phyloP scores from a whole-genome alignment of 2,888 invertebrate genomes.

The Polylopha cassiicola region DNA sequence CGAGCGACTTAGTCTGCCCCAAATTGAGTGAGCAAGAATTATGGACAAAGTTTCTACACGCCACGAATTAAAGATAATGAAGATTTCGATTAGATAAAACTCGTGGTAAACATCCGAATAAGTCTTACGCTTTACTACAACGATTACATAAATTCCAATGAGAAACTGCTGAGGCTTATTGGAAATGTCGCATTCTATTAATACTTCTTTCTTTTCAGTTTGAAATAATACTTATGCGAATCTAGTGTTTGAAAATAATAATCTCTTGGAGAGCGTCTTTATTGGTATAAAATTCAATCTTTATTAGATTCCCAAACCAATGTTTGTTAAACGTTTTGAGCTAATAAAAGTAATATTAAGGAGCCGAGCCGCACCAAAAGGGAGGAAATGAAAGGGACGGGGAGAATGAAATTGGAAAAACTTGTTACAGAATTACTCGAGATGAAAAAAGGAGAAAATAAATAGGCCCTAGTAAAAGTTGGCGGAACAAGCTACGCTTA shows the following conservation, averaged over 20 bases:
- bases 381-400: conserved; percentile 73
- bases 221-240: too few relatives aligned
- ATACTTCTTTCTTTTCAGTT: conserved; percentile 6
- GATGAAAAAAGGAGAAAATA: conserved; percentile 66
- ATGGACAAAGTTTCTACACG: conserved; percentile 65
- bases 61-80: conserved; percentile 68
- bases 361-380: conserved; percentile 53
- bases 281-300: conserved; percentile 54
- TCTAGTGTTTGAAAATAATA: conserved; percentile 7
- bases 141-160: conserved; percentile 7
- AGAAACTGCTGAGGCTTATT: too few relatives aligned
- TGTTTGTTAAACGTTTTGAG: conserved; percentile 73
- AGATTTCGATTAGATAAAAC: conserved; percentile 62
- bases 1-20: conserved; percentile 58
- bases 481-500: conserved; percentile 42
- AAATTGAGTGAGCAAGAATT: conserved; percentile 70
- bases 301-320: conserved; percentile 67
- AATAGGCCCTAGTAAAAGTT: conserved; percentile 63
- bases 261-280: conserved; percentile 30
- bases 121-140: conserved; percentile 13
- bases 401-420: conserved; percentile 75
- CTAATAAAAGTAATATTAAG: conserved; percentile 75
- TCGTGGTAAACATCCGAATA: conserved; percentile 48
- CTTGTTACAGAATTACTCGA: conserved; percentile 71
- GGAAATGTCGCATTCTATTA: too few relatives aligned